These are phyloP conservation scores for Drosophila quinaria DNA, from an alignment of 2,888 invertebrate species.

Conservation along the genomic window DNA sequence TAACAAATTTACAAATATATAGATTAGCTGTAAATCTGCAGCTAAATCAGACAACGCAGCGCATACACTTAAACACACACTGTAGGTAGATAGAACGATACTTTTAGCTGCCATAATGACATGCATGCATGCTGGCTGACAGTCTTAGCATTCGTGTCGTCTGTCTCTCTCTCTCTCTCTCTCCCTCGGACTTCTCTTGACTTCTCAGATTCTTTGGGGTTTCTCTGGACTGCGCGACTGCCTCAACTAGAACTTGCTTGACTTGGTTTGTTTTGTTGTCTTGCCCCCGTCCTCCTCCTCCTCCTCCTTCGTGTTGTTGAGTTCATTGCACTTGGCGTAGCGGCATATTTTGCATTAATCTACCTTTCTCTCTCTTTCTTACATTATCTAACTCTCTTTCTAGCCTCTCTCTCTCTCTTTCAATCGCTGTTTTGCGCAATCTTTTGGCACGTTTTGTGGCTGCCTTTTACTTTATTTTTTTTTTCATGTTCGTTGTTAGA, in stretches of 20 bases:
- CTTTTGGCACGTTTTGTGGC: constrained; percentile 56
- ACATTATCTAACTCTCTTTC: neutral
- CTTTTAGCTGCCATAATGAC: constrained; percentile 48
- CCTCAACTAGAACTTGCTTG: constrained; percentile 82
- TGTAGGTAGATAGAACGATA: neutral
- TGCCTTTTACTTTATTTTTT: constrained; percentile 57
- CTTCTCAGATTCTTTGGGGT: constrained; percentile 8
- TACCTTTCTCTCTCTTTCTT: constrained; percentile 26
- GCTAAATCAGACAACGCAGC: constrained; percentile 65
- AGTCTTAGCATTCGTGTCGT: constrained; percentile 33
- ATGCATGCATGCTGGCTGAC: constrained; percentile 56
- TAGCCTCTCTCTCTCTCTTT: constrained; percentile 9
- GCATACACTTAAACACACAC: neutral
- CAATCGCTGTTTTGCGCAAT: constrained; percentile 27
- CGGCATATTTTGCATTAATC: constrained; percentile 79
- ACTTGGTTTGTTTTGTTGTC: constrained; percentile 52
- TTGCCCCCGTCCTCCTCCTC: constrained; percentile 1
- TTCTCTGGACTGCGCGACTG: constrained; percentile 64
- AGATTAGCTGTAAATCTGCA: constrained; percentile 79
- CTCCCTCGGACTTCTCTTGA: neutral
- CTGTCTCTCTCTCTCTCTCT: constrained; percentile 3
- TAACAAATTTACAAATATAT: constrained; percentile 43
- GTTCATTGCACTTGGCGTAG: constrained; percentile 80
- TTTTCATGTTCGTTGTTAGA: constrained; percentile 9
- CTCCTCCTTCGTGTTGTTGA: constrained; percentile 14